These are phyloP conservation scores for Brienomyrus brachyistius DNA, from an alignment of 2,113 vertebrate species.

Conservation along the genomic window DNA sequence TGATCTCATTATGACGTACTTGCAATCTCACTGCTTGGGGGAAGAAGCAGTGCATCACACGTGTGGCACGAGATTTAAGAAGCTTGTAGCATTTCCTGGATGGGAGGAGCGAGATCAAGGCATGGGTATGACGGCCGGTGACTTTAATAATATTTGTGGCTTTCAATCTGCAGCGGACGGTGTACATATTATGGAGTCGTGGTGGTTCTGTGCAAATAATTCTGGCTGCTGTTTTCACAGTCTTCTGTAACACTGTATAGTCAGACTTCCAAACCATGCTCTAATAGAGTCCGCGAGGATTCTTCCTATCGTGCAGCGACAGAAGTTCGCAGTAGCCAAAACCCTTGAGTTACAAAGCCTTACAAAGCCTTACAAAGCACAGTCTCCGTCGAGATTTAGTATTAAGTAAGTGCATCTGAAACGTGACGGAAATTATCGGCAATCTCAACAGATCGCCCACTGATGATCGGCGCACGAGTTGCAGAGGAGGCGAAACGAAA, in stretches of 20 bases:
- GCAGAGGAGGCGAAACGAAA: neutral
- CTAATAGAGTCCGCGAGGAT: neutral
- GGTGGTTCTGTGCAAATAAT: neutral
- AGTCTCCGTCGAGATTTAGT: neutral
- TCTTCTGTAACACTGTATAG: no score
- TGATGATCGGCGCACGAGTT: neutral
- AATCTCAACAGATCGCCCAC: neutral
- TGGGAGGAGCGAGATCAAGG: neutral
- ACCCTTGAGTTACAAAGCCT: neutral
- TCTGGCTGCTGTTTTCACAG: neutral
- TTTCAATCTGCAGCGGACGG: neutral
- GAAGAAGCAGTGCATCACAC: neutral
- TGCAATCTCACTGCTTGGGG: neutral
- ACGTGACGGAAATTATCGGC: neutral
- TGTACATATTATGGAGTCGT: neutral
- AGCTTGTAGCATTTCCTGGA: neutral
- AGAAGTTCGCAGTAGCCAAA: neutral
- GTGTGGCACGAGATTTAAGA: neutral
- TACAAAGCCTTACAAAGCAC: neutral
- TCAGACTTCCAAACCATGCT: neutral
- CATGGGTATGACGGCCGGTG: neutral
- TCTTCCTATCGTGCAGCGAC: neutral
- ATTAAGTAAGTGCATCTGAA: neutral
- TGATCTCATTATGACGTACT: no score
- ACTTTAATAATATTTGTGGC: neutral